phyloP scores from a whole-genome alignment of 2,888 invertebrate species.

The Thyatira batis region DNA sequence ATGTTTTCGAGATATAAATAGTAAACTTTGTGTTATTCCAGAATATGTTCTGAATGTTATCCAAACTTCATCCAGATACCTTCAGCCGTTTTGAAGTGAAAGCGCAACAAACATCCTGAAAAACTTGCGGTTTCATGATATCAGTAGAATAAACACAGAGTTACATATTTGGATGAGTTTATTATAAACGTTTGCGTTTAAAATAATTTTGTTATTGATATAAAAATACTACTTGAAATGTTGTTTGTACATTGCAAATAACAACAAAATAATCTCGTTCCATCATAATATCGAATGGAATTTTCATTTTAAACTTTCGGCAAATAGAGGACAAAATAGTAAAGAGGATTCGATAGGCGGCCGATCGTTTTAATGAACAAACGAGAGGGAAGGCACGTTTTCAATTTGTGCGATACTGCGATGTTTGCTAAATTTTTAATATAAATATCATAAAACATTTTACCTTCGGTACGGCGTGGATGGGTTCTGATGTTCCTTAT shows the following conservation, averaged over 20 bases:
- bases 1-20: no score
- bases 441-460: slow-evolving; percentile 8
- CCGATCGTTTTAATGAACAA: slow-evolving; percentile 20
- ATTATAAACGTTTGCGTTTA: no score
- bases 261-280: neutral
- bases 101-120: no score
- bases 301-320: slow-evolving; percentile 3
- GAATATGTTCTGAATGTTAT: no score
- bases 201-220: no score
- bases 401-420: slow-evolving; percentile 18
- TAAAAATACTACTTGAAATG: no score
- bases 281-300: neutral
- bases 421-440: slow-evolving; percentile 14
- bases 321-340: slow-evolving; percentile 7
- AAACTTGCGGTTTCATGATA: no score
- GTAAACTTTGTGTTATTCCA: no score
- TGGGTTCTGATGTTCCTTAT: neutral
- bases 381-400: slow-evolving; percentile 20
- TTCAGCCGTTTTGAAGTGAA: no score
- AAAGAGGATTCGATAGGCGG: slow-evolving; percentile 1
- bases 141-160: no score
- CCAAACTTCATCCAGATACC: no score
- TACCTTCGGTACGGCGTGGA: neutral
- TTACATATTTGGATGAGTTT: no score
- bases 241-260: neutral